Base-by-base conservation (phyloP, 1,140 invertebrate genomes). In the Lysiphlebus fabarum region DNA sequence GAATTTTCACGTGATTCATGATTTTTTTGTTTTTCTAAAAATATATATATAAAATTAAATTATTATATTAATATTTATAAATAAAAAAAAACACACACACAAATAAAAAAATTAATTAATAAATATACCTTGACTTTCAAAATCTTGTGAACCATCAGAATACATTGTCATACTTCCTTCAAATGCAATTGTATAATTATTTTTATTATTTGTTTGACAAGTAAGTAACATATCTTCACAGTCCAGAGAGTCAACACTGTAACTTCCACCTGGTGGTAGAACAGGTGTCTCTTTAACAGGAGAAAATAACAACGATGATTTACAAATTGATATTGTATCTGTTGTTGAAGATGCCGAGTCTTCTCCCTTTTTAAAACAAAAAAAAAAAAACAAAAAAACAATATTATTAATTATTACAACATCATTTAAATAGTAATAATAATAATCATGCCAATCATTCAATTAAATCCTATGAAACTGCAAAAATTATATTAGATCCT, bases 121-220 rank as follows among this genome's bases (percentile, higher is more conserved):
- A 43, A 8, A 69, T 70, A 78, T 74, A 86, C 85, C 87, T 71
- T 81, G 81, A 70, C 80, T 84, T 67, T 85, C 84, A 72, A 87
- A 89, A 66, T 80, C 78, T 70, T 89, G 87, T 63, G 90, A 92
- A 69, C 90, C 89, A 77, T 92, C 90, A 8, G 90, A 91, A 72
- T 90, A 92, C 82, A 90, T 88, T 41, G 90, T 87, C 61, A 88
- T 83, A 68, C 91, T 93, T 65, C 90, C 92, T 80, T 95, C 92
- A 69, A 95, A 95, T 50, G 92, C 92, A 68, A 96, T 94, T 53
- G 92, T 96, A 73, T 96, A 96, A 78, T 95, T 95, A 72, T 94
- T 89, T 80, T 94, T 94, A 70, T 96, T 94, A 56, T 79, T 78
- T 10, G 90, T 89, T 72, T 90, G 89, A 73, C 90, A 92, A 53